Conservation (phyloP, 2,113 vertebrate genomes). For the Hippocampus comes region DNA sequence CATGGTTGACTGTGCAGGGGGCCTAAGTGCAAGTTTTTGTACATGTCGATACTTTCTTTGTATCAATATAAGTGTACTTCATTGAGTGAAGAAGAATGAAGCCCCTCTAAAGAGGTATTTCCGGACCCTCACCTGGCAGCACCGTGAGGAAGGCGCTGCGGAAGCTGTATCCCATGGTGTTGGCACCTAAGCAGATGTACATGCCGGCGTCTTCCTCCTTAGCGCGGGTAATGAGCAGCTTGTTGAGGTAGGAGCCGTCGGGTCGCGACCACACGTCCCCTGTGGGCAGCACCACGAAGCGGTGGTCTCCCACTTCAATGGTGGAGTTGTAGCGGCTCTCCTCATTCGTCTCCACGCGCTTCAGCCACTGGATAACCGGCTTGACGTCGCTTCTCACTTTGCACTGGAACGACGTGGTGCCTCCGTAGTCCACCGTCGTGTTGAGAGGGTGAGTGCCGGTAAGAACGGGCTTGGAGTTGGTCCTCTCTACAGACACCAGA, state of each 20-base stretch:
- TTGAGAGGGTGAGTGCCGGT: constrained; percentile 95
- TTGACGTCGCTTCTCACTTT: constrained; percentile 97
- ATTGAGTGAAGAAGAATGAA: background rate
- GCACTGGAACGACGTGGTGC: constrained; percentile 96
- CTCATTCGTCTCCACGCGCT: constrained; percentile 86
- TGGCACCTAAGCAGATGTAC: constrained; percentile 97
- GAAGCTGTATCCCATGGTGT: constrained; percentile 99
- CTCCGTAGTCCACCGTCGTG: constrained; percentile 92
- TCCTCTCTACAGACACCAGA: constrained; percentile 78
- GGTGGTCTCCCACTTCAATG: constrained; percentile 90
- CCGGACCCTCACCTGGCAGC: constrained; percentile 79
- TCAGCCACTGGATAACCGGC: constrained; percentile 97
- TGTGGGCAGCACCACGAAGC: constrained; percentile 91
- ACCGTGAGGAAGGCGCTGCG: constrained; percentile 94
- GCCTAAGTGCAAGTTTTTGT: too few species aligned
- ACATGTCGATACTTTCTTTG: too few species aligned
- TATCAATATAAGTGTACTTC: too few species aligned
- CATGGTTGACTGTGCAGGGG: too few species aligned
- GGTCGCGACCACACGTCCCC: constrained; percentile 97
- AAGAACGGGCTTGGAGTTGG: constrained; percentile 91
- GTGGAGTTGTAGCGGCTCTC: constrained; percentile 96
- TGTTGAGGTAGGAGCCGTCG: constrained; percentile 96
- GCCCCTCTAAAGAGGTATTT: background rate
- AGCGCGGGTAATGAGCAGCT: constrained; percentile 92
- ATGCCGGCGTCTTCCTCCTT: constrained; percentile 94